These are phyloP conservation scores for Pteria penguin DNA, from an alignment of 2,888 invertebrate genomes.

Conservation along the genomic window DNA sequence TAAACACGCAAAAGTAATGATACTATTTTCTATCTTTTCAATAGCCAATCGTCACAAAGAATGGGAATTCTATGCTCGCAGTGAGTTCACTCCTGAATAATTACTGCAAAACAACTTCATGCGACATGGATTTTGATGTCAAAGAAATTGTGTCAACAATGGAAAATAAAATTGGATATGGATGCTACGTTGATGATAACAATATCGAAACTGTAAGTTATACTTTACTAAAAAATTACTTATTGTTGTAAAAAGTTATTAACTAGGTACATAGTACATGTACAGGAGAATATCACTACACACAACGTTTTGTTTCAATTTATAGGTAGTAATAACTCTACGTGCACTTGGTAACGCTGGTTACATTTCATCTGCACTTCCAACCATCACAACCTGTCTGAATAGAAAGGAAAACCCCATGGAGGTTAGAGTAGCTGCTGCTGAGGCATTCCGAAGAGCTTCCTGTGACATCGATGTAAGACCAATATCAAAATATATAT, in stretches of 20 bases:
- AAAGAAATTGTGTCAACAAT: constrained; percentile 69
- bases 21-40: constrained; percentile 58
- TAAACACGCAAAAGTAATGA: not conserved
- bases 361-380: constrained; percentile 81
- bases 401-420: constrained; percentile 83
- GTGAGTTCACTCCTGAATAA: constrained; percentile 87
- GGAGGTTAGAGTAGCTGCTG: constrained; percentile 88
- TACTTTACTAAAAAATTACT: not conserved
- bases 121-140: constrained; percentile 75
- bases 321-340: constrained; percentile 85
- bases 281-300: not conserved
- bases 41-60: constrained; percentile 78
- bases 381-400: constrained; percentile 69
- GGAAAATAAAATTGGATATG: constrained; percentile 57
- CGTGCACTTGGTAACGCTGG: constrained; percentile 95
- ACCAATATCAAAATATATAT: constrained; percentile 7
- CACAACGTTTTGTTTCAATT: not conserved
- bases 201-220: constrained; percentile 49
- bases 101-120: constrained; percentile 83
- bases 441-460: constrained; percentile 88
- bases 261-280: not conserved
- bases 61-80: constrained; percentile 84
- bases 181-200: constrained; percentile 57
- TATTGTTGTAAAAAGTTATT: too few species aligned
- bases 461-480: constrained; percentile 83